Conservation (phyloP, 2,888 invertebrate species). For the Byasa hedistus region DNA sequence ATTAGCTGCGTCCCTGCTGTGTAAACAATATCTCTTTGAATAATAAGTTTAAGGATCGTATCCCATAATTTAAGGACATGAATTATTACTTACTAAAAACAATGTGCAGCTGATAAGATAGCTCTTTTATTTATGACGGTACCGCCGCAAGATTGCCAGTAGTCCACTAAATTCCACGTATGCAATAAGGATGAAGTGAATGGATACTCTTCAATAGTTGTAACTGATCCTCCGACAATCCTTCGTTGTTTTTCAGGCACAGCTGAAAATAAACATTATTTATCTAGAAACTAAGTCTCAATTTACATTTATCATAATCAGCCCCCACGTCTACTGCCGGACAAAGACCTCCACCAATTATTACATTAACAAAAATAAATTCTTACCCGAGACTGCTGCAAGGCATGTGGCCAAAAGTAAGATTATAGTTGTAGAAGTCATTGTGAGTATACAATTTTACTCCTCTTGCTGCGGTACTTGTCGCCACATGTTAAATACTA, state of each 20-base stretch:
- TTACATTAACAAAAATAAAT: not conserved
- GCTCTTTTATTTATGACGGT: constrained; percentile 39
- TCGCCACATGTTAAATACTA: not conserved
- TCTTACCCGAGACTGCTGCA: constrained; percentile 2
- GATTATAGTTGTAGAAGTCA: not conserved
- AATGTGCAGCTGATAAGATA: constrained; percentile 42
- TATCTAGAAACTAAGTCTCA: not conserved
- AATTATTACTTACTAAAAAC: constrained; percentile 37
- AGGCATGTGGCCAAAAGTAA: not conserved
- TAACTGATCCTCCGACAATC: constrained; percentile 38
- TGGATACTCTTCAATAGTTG: constrained; percentile 36
- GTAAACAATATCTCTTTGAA: not conserved
- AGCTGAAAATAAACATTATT: constrained; percentile 13
- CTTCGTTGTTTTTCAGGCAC: constrained; percentile 28
- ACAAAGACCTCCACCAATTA: too few species aligned
- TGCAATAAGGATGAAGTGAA: constrained; percentile 33
- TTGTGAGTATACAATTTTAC: not conserved
- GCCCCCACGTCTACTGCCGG: too few species aligned
- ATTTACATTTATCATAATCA: too few species aligned
- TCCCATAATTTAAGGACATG: not conserved
- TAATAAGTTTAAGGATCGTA: not conserved
- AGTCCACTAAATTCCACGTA: constrained; percentile 32
- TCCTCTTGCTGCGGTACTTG: not conserved
- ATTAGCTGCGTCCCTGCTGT: constrained; percentile 27
- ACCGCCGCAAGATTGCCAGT: constrained; percentile 40